Base-by-base conservation (phyloP, 2,113 vertebrate genomes). In the Amia ocellicauda region DNA sequence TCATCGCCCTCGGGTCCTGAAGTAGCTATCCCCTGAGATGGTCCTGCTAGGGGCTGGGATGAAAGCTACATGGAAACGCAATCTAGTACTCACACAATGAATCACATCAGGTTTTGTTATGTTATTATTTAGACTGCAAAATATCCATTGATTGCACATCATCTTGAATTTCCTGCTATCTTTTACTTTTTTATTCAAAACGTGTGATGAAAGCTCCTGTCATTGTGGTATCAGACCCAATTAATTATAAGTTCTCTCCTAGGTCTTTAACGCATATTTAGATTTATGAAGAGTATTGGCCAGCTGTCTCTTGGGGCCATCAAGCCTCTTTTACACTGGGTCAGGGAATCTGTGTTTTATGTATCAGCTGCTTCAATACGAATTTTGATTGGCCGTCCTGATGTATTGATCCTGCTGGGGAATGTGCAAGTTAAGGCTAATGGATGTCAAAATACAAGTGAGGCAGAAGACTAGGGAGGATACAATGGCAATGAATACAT, bases 401-500 rank as follows among this genome's bases (percentile, higher is more conserved):
- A 16, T 57, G 31, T 70, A 75, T 74, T 73, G 76, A 80, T 75
- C 67, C 65, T 68, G 55, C 66, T 68, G 61, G 55, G 64, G 67
- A 76, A 40, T 29, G 54, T 31, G 54, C 51, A 69, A 71, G 60
- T 66, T 66, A 26, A 52, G 52, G 63, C 67, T 60, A 68, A 60
- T 50, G 57, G 53, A 62, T 36, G 22, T 16, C 42, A 24, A 62
- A 42, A 24, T 64, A 26, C 26, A 64, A 0, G 50, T 23, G 27
- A 50, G 20, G 24, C 14, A 8, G 27, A 42, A 31, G 24, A 60
- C 61, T 59, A 52, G 45, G 52, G 40, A 57, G 52, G 59, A 56
- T 20, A 42, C 49, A 47, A 51, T 28, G 53, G 49, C 58, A 36
- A 62, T 65, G 14, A 24, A 58, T 36, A 62, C 43, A 41, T 56